These are phyloP conservation scores for Ophion slaviceki DNA, from an alignment of 2,888 invertebrate species.

Conservation along the genomic window DNA sequence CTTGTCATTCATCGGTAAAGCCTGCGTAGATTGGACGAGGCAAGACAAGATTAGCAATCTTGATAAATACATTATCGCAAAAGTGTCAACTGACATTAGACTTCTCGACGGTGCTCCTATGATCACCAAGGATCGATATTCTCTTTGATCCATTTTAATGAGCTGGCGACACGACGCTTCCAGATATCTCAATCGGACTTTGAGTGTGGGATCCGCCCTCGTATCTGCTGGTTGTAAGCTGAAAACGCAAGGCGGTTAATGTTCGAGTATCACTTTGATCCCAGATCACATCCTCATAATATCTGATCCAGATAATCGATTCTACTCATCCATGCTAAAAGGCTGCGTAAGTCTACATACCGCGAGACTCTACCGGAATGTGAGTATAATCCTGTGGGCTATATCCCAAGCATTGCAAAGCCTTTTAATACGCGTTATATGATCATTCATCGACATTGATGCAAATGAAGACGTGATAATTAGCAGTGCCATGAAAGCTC, in stretches of 20 bases:
- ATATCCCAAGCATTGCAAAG: neutral
- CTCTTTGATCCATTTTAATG: neutral
- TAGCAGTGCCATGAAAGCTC: neutral
- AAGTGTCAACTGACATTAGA: neutral
- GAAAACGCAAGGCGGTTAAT: neutral
- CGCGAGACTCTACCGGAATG: neutral
- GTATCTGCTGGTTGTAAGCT: neutral
- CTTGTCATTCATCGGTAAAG: neutral
- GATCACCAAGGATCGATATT: neutral
- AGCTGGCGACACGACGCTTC: neutral
- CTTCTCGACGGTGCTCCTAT: neutral
- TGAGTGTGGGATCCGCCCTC: neutral
- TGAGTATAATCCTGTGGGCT: neutral
- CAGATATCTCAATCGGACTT: neutral
- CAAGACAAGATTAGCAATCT: neutral
- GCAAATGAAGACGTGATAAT: neutral
- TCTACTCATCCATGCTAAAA: conserved; percentile 8
- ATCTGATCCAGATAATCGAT: conserved; percentile 16
- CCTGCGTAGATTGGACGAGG: neutral
- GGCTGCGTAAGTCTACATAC: neutral
- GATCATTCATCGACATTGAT: neutral
- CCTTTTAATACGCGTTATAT: neutral
- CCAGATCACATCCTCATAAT: conserved; percentile 25
- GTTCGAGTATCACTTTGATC: conserved; percentile 28
- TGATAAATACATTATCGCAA: neutral